Percentiles rank a stretch among this genome's conserved stretches.
phyloP scores from a whole-genome alignment of 2,888 invertebrate species.

The Masnerella sp. region DNA sequence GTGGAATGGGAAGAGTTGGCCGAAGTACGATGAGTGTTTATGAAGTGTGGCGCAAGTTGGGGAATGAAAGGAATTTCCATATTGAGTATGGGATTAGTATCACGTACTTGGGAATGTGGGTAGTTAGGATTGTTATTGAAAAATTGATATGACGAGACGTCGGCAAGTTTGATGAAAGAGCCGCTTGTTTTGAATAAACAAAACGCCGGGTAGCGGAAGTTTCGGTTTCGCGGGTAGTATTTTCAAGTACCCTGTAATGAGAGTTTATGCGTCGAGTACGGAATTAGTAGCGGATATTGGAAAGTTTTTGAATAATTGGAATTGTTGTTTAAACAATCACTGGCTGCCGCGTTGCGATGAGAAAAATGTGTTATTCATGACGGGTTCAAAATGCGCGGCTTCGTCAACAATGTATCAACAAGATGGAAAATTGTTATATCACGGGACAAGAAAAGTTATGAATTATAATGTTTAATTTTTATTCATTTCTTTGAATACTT shows the following conservation, averaged over 20 bases:
- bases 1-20: constrained; percentile 47
- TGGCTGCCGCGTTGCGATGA: too few relatives aligned
- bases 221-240: constrained; percentile 28
- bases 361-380: constrained; percentile 31
- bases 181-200: constrained; percentile 55
- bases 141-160: constrained; percentile 52
- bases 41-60: constrained; percentile 52
- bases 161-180: constrained; percentile 54
- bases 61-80: constrained; percentile 53
- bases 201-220: constrained; percentile 31
- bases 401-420: too few relatives aligned
- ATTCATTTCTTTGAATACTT: too few relatives aligned
- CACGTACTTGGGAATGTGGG: constrained; percentile 51
- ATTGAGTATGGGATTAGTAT: constrained; percentile 57
- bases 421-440: background rate
- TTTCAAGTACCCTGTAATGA: constrained; percentile 39
- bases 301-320: constrained; percentile 26
- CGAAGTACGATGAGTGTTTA: constrained; percentile 56
- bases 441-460: too few relatives aligned
- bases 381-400: too few relatives aligned
- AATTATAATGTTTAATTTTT: too few relatives aligned
- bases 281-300: constrained; percentile 20
- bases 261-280: constrained; percentile 7
- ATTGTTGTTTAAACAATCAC: constrained; percentile 42
- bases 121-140: constrained; percentile 56